Percentiles rank a stretch among this genome's conserved stretches.
phyloP scores from a whole-genome alignment of 2,797 vertebrate genomes.

The Danio albolineatus region DNA sequence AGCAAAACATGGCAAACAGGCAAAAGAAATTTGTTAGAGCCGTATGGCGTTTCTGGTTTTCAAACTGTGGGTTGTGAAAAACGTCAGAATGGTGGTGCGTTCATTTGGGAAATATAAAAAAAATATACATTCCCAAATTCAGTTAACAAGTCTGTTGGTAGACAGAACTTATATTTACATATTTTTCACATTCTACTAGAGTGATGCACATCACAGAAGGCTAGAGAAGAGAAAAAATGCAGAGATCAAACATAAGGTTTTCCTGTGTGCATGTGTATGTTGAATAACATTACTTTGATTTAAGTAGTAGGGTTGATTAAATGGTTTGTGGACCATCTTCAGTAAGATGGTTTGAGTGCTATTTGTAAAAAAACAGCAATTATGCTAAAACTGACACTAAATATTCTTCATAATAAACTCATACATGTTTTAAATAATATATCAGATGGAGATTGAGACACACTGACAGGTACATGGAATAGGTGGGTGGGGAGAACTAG shows the following conservation, averaged over 20 bases:
- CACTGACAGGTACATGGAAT: no score
- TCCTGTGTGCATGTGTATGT: no score
- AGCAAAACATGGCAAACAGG: background rate
- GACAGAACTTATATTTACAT: background rate
- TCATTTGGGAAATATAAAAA: conserved; percentile 27
- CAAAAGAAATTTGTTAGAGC: background rate
- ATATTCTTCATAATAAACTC: no score
- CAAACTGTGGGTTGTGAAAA: background rate
- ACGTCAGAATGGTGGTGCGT: background rate
- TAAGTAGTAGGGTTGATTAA: no score
- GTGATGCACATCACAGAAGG: background rate
- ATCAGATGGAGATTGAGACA: background rate
- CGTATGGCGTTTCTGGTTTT: background rate
- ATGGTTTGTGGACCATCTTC: no score
- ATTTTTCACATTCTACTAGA: background rate
- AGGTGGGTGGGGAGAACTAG: no score
- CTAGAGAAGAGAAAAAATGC: no score
- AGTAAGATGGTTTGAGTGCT: no score
- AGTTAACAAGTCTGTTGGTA: conserved; percentile 20
- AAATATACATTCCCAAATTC: background rate
- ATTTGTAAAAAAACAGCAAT: no score
- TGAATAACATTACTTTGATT: no score
- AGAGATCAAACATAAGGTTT: no score
- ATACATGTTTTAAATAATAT: background rate
- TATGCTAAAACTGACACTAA: no score